Evolutionary conservation across 1,140 invertebrate genomes (phyloP), one percentile per base, ranked within the genome.

Genomic region (Zaprionus tsacasi): DNA sequence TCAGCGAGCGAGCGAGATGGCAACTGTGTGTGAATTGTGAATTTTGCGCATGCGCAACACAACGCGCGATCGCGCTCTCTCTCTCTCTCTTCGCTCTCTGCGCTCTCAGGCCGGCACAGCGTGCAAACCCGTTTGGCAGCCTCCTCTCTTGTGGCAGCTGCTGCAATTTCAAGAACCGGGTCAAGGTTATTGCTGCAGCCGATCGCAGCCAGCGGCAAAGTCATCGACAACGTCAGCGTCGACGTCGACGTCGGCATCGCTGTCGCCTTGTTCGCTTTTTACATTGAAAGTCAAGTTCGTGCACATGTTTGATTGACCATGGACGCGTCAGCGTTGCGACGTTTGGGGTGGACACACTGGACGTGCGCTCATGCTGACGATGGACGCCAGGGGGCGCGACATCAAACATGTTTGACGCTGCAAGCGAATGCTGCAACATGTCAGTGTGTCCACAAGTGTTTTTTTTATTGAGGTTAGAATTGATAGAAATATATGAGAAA

Each of bases 161-260:
- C 87, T 90, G 87, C 82, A 82, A 81, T 90, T 90, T 90, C 87
- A 90, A 90, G 87, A 90, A 90, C 87, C 86, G 61, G 87, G 87
- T 89, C 87, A 90, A 90, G 87, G 87, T 91, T 91, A 79, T 52
- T 73, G 71, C 58, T 70, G 76, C 52, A 30, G 43, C 40, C 40
- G 40, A 45, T 45, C 40, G 15, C n/a, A 45, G 40, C 66, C 35
- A 58, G 55, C 78, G 64, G 50, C 64, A 36, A 67, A 38, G 63
- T 30, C 63, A 12, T 12, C 43, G 30, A 2, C 57, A 25, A 36
- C 35, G 48, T n/a, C 50, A 12, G 7, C 56, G 43, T 33, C 57
- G 15, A 13, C 48, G 45, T 15, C 70, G 17, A 11, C 56, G 48
- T 36, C 38, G 61, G 30, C 83, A 68, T 76, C 82, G 85, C 75